These are phyloP conservation scores for Pipistrellus nathusii DNA, from an alignment of 2,797 vertebrate genomes.

Conservation along the genomic window DNA sequence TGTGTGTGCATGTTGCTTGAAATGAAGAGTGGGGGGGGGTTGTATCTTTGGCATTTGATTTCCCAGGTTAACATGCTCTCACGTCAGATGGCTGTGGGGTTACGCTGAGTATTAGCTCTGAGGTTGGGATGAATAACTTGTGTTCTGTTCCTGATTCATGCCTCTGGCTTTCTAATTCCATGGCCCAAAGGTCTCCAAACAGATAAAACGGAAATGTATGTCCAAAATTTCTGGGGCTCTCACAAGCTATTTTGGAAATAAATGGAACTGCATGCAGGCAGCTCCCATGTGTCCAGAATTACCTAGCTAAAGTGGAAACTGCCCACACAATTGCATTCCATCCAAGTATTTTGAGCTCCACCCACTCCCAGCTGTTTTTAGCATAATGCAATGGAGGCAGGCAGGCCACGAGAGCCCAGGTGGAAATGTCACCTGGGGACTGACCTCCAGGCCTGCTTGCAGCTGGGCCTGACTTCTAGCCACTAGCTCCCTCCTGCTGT, in stretches of 20 bases:
- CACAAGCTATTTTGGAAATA: slow-evolving; percentile 63
- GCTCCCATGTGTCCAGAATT: slow-evolving; percentile 77
- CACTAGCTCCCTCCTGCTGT: neutral
- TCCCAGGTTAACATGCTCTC: slow-evolving; percentile 22
- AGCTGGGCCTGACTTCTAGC: slow-evolving; percentile 18
- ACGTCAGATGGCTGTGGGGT: neutral
- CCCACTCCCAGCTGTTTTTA: slow-evolving; percentile 77
- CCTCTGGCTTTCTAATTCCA: neutral
- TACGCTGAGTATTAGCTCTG: neutral
- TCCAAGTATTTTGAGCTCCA: slow-evolving; percentile 76
- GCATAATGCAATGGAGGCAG: slow-evolving; percentile 48
- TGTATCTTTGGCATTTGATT: neutral
- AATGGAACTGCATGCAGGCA: slow-evolving; percentile 61
- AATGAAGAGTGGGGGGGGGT: neutral
- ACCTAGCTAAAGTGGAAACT: slow-evolving; percentile 75
- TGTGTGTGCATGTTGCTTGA: neutral
- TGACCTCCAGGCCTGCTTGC: neutral
- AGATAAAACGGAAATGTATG: slow-evolving; percentile 36
- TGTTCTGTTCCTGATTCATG: neutral
- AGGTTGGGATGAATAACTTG: neutral
- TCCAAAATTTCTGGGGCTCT: slow-evolving; percentile 14
- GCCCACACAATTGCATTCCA: slow-evolving; percentile 75
- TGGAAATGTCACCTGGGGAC: slow-evolving; percentile 42
- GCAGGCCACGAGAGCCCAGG: slow-evolving; percentile 40
- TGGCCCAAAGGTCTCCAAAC: slow-evolving; percentile 46